phyloP scores from a whole-genome alignment of 23 tunicate species.

The Aplidium turbinatum region DNA sequence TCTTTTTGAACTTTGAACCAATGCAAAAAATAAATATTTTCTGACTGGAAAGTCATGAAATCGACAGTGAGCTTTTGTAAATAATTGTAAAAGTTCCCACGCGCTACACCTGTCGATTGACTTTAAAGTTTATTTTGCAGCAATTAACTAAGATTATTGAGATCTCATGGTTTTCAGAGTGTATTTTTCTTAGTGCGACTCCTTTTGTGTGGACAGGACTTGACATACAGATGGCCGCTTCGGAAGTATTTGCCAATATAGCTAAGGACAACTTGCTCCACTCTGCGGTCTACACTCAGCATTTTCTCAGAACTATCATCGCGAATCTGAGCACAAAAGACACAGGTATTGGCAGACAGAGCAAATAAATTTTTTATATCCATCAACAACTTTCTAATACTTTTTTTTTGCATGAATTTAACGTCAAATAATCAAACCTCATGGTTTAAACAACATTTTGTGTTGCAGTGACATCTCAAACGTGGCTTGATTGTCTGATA shows the following conservation, averaged over 20 bases:
- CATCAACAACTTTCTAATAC: neutral
- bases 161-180: no score
- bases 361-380: neutral
- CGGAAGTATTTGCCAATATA: conserved; percentile 62
- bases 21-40: no score
- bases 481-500: conserved; percentile 74
- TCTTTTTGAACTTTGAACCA: no score
- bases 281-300: conserved; percentile 55
- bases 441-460: neutral
- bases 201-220: conserved; percentile 33
- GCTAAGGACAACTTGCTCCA: conserved; percentile 67
- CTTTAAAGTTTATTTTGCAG: no score
- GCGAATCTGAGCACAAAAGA: conserved; percentile 64
- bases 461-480: conserved; percentile 52
- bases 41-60: no score
- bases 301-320: conserved; percentile 68
- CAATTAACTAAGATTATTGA: no score
- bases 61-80: no score
- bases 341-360: conserved; percentile 42
- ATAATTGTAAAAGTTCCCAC: no score
- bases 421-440: no score
- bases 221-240: conserved; percentile 70
- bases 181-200: no score
- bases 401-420: neutral
- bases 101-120: no score